phyloP scores from a whole-genome alignment of 2,888 invertebrate genomes.

The Merodon equestris region DNA sequence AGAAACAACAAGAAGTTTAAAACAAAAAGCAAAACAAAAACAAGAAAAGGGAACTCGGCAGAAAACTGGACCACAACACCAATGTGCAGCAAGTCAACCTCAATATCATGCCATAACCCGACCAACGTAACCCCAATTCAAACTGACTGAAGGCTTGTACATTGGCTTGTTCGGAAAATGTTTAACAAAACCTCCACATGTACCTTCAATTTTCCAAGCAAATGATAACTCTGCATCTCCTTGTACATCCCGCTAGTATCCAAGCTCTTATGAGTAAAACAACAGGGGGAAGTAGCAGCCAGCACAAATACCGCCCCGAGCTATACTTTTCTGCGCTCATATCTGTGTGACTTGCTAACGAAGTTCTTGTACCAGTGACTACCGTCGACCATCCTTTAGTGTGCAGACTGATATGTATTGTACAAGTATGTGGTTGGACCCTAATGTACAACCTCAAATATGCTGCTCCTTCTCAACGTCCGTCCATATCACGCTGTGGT shows the following conservation, averaged over 20 bases:
- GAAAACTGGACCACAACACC: constrained; percentile 41
- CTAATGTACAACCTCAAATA: constrained; percentile 52
- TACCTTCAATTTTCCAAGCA: constrained; percentile 64
- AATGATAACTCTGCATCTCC: constrained; percentile 61
- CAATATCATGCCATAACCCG: constrained; percentile 57
- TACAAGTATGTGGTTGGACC: constrained; percentile 16
- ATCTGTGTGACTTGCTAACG: constrained; percentile 54
- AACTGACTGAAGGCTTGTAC: constrained; percentile 70
- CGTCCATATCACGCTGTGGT: constrained; percentile 54
- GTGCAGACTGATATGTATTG: constrained; percentile 43
- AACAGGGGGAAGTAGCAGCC: constrained; percentile 40
- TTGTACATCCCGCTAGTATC: constrained; percentile 18
- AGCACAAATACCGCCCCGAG: constrained; percentile 46
- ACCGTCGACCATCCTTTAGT: constrained; percentile 39
- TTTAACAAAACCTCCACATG: constrained; percentile 71
- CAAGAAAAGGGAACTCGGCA: constrained; percentile 10
- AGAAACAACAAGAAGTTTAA: constrained; percentile 35
- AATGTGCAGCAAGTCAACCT: constrained; percentile 46
- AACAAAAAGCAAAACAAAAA: background rate
- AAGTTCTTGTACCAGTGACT: constrained; percentile 39
- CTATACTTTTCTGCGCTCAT: constrained; percentile 46
- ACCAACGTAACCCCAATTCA: constrained; percentile 69
- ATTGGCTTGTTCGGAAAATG: constrained; percentile 70
- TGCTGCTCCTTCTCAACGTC: constrained; percentile 52
- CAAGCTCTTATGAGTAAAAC: constrained; percentile 16